Evolutionary conservation across 2,797 vertebrate genomes (phyloP).

Genomic region (Erpetoichthys calabaricus): DNA sequence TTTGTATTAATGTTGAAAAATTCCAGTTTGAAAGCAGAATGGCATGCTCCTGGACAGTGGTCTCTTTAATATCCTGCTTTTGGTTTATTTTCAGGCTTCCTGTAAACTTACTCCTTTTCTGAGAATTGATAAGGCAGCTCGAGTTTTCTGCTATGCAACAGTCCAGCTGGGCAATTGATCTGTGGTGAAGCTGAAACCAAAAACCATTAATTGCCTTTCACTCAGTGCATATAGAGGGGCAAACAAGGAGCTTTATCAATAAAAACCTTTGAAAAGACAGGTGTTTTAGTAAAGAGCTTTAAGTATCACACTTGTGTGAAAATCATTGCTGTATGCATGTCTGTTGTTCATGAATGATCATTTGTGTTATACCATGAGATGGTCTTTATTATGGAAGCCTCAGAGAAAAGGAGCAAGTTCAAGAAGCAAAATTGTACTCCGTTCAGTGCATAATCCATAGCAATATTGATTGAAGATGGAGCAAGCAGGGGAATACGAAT

Average conservation of each 20-base stretch:
- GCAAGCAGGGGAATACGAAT: conserved; percentile 6
- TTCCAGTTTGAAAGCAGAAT: too few relatives aligned
- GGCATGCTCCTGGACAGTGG: neutral
- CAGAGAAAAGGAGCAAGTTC: conserved; percentile 1
- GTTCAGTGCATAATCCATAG: conserved; percentile 8
- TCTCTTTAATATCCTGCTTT: neutral
- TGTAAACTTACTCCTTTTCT: conserved; percentile 6
- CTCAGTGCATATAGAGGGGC: neutral
- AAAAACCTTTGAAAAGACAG: neutral
- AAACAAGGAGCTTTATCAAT: neutral
- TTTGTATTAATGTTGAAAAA: neutral
- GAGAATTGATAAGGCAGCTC: conserved; percentile 1
- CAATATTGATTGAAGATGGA: conserved; percentile 6
- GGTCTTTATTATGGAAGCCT: neutral
- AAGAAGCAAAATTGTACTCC: conserved; percentile 2
- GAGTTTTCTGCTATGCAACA: neutral
- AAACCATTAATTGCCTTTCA: conserved; percentile 5
- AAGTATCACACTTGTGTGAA: conserved; percentile 1
- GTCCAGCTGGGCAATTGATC: conserved; percentile 9
- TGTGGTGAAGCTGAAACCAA: neutral
- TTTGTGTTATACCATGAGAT: neutral
- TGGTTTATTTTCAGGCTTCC: conserved; percentile 1
- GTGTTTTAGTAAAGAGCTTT: neutral
- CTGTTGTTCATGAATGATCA: conserved; percentile 7
- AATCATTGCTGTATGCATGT: conserved; percentile 5